A percentile compares a stretch with the other conserved stretches of the same genome.
phyloP scores from a whole-genome alignment of 2,888 invertebrate species.

The Amphipoea lucens region DNA sequence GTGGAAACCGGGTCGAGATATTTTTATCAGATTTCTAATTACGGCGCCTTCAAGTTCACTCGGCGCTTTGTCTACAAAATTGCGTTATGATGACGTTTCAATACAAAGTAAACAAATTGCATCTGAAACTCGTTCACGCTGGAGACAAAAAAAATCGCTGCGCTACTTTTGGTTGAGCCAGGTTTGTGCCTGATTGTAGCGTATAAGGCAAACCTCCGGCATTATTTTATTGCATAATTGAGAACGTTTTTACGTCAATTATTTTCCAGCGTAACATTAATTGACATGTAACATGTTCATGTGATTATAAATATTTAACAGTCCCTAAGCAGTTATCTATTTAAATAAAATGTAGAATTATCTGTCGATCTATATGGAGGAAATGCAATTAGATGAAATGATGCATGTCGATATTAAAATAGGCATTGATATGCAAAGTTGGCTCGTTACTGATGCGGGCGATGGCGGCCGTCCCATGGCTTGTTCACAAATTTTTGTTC shows the following conservation, averaged over 20 bases:
- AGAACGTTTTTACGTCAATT: constrained; percentile 85
- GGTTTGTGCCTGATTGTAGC: constrained; percentile 71
- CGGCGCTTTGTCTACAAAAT: constrained; percentile 63
- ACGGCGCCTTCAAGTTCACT: constrained; percentile 72
- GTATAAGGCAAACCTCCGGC: constrained; percentile 77
- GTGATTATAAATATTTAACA: constrained; percentile 82
- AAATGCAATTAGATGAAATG: constrained; percentile 89
- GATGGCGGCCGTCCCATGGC: constrained; percentile 81
- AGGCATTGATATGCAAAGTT: constrained; percentile 89
- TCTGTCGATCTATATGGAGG: constrained; percentile 79
- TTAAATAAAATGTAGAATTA: constrained; percentile 69
- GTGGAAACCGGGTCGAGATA: constrained; percentile 78
- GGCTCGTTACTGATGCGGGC: constrained; percentile 83
- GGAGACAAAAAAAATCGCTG: constrained; percentile 73
- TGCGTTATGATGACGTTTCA: constrained; percentile 74
- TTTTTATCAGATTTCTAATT: constrained; percentile 78
- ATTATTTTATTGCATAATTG: constrained; percentile 84
- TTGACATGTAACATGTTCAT: constrained; percentile 84
- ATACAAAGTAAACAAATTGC: constrained; percentile 74
- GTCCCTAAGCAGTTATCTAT: constrained; percentile 64
- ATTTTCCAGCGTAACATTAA: constrained; percentile 82
- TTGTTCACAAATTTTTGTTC: constrained; percentile 85
- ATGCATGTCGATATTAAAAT: constrained; percentile 89
- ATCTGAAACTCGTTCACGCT: constrained; percentile 65
- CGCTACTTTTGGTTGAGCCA: constrained; percentile 74